Percentiles rank a stretch among this genome's conserved stretches.
Conservation (phyloP, 2,888 invertebrate species). For the Coelopa pilipes region DNA sequence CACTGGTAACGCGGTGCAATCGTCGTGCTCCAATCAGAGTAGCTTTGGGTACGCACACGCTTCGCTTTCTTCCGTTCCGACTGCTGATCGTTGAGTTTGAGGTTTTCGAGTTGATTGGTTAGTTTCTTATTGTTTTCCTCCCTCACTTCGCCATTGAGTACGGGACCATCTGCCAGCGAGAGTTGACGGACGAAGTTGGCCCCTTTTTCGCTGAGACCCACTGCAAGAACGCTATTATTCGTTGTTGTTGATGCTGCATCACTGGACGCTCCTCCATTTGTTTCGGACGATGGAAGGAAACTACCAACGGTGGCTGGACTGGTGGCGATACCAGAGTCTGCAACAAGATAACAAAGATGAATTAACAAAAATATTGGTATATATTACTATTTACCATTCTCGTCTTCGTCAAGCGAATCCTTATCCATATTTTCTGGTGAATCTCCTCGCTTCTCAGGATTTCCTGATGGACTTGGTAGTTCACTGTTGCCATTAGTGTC, state of each 20-base stretch:
- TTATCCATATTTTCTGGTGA: conserved; percentile 72
- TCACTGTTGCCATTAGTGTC: conserved; percentile 64
- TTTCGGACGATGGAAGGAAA: conserved; percentile 45
- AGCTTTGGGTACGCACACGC: conserved; percentile 63
- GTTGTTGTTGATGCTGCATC: conserved; percentile 34
- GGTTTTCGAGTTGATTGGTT: conserved; percentile 47
- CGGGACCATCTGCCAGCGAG: conserved; percentile 44
- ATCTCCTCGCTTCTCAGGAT: conserved; percentile 70
- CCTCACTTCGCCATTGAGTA: conserved; percentile 44
- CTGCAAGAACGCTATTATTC: conserved; percentile 55
- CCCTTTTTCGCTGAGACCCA: conserved; percentile 62
- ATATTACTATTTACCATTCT: conserved; percentile 62
- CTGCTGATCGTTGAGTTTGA: conserved; percentile 41
- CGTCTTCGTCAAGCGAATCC: conserved; percentile 70
- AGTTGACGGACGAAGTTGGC: conserved; percentile 60
- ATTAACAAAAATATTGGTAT: background rate
- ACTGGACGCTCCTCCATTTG: conserved; percentile 44
- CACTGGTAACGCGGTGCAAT: conserved; percentile 77
- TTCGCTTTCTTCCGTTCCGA: conserved; percentile 49
- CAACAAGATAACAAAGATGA: background rate
- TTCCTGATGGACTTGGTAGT: conserved; percentile 49
- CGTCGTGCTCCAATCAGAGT: conserved; percentile 68
- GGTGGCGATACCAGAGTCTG: conserved; percentile 66
- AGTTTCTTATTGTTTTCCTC: conserved; percentile 38
- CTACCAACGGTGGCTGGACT: conserved; percentile 60